These are phyloP conservation scores for Eueremaeus valkanovi DNA, from an alignment of 2,888 invertebrate species.

Conservation along the genomic window DNA sequence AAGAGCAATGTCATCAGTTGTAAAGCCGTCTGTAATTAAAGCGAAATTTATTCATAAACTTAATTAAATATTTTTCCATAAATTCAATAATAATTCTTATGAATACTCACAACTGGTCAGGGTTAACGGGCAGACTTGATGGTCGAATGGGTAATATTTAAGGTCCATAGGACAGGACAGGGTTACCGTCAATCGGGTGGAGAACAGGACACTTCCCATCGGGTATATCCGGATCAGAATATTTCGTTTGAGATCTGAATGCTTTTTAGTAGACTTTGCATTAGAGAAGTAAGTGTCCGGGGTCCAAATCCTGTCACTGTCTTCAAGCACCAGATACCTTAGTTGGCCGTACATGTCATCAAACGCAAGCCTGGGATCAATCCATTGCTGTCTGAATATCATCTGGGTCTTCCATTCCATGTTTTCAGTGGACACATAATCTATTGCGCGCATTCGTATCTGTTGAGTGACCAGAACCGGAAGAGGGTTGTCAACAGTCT, in stretches of 20 bases:
- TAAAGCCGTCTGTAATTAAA: conserved; percentile 80
- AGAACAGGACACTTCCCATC: not conserved
- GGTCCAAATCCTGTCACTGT: not conserved
- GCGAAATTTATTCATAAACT: not conserved
- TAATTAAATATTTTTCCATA: not conserved
- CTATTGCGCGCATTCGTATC: not conserved
- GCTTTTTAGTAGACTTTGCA: not conserved
- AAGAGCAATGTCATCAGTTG: conserved; percentile 91
- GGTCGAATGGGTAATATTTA: conserved; percentile 1
- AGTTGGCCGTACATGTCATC: not conserved
- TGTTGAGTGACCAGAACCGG: not conserved
- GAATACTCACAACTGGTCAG: conserved; percentile 23
- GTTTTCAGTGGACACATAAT: not conserved
- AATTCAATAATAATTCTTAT: not conserved
- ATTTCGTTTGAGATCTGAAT: not conserved
- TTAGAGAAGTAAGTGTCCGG: conserved; percentile 4
- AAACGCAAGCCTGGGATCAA: not conserved
- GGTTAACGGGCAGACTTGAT: not conserved
- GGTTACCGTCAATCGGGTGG: not conserved
- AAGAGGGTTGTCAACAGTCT: not conserved
- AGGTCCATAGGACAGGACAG: conserved; percentile 29
- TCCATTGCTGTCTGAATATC: conserved; percentile 27
- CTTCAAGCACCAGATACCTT: not conserved
- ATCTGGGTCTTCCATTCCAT: conserved; percentile 24
- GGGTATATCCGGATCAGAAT: conserved; percentile 4